These are phyloP conservation scores for Branchinecta lindahli DNA, from an alignment of 1,140 invertebrate genomes.

Conservation along the genomic window DNA sequence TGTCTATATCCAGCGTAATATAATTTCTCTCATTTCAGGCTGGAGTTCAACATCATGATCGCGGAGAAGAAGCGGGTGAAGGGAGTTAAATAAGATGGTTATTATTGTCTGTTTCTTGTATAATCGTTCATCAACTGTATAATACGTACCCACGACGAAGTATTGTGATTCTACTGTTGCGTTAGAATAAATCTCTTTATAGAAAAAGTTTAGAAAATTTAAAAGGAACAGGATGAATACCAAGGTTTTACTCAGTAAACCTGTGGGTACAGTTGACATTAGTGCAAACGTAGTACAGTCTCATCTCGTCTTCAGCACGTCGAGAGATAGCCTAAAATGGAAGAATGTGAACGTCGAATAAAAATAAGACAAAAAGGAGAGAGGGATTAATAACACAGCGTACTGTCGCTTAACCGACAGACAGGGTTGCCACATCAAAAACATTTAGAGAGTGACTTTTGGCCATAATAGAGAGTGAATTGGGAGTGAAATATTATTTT, in stretches of 20 bases:
- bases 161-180: too few relatives aligned
- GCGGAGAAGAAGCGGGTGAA: not conserved
- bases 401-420: not conserved
- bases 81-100: not conserved
- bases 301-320: slow-evolving; percentile 75
- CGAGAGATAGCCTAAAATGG: slow-evolving; percentile 24
- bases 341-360: slow-evolving; percentile 17
- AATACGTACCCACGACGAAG: too few relatives aligned
- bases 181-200: too few relatives aligned
- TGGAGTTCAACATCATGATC: not conserved
- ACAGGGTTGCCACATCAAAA: slow-evolving; percentile 3
- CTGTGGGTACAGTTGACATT: slow-evolving; percentile 80
- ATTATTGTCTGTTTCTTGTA: too few relatives aligned
- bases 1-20: too few relatives aligned
- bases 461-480: too few relatives aligned
- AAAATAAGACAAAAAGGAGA: not conserved
- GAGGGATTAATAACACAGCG: not conserved
- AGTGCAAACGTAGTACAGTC: slow-evolving; percentile 97
- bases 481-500: too few relatives aligned
- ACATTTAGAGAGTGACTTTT: too few relatives aligned
- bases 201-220: too few relatives aligned
- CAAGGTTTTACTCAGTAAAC: slow-evolving; percentile 75
- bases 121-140: too few relatives aligned
- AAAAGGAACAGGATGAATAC: too few relatives aligned
- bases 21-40: not conserved